Evolutionary conservation across 2,113 vertebrate genomes (phyloP), one percentile per base, ranked within the genome.

Genomic region (Cygnus atratus): DNA sequence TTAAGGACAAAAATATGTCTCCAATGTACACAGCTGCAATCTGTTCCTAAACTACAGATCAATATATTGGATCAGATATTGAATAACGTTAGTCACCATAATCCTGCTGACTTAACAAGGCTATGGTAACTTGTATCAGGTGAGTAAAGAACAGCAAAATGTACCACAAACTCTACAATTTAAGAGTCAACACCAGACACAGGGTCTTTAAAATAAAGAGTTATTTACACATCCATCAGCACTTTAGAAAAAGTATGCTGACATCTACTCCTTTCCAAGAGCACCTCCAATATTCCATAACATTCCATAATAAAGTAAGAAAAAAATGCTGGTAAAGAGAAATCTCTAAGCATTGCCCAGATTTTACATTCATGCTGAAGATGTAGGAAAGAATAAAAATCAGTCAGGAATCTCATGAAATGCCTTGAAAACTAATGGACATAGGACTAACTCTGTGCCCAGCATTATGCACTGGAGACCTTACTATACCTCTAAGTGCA

Each of bases 241-340:
- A 10, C 22, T 37, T 41, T 2, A 44, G 54, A 29, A 20, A 24
- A 26, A 57, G 37, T 7, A 54, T 19, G 35, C 0, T 0, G 41
- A 26, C 31, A 4, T 1, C 74, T 70, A 70, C 70, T 70, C 41
- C 66, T 67, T 61, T 10, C 26, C 35, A 13, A 41, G 24, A 58
- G 24, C 8, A 61, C 20, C 37, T 55, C 75, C 13, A 18, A 44
- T 11, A 17, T 17, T 43, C 33, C 2, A 0, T 6, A 52, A 20
- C 25, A 37, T 26, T 75, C 43, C 3, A 0, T 20, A 63, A 70
- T 1, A 39, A 28, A 70, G 16, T 31, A n/a, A 16, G 5, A 25
- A 35, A n/a, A 48, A 46, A 52, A 6, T 28, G 7, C 4, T 28
- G 59, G 52, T 20, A 57, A 31, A 25, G 35, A 70, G 26, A 70